These are phyloP conservation scores for Aphelenchoides fujianensis DNA, from an alignment of 1,140 invertebrate species.

Conservation along the genomic window DNA sequence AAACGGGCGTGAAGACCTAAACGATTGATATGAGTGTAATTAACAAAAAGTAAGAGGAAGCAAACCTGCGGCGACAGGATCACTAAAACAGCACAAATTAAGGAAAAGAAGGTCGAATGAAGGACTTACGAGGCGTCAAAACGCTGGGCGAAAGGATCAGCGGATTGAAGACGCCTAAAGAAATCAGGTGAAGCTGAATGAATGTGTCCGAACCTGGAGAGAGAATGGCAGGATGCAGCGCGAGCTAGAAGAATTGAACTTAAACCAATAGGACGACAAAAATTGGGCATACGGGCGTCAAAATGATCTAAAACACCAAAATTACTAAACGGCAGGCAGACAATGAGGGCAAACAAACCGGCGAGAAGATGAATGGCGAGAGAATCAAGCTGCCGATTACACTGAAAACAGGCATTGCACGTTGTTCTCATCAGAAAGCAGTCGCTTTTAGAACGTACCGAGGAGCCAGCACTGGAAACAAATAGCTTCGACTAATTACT, in stretches of 20 bases:
- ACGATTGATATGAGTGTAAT: too few species aligned
- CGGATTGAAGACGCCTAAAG: neutral
- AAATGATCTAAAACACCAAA: neutral
- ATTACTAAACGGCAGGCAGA: neutral
- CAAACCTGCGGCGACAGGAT: too few species aligned
- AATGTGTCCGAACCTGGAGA: neutral
- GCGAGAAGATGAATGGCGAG: slow-evolving; percentile 40
- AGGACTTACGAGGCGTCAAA: too few species aligned
- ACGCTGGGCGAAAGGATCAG: neutral
- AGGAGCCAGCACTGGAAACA: neutral
- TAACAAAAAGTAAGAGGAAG: too few species aligned
- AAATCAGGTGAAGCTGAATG: neutral
- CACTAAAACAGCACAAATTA: too few species aligned
- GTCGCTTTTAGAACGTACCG: neutral
- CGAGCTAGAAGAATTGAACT: neutral
- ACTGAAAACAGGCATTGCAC: neutral
- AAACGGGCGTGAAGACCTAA: neutral
- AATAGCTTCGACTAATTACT: too few species aligned
- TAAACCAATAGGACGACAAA: too few species aligned
- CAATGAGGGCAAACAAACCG: slow-evolving; percentile 40
- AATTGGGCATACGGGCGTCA: slow-evolving; percentile 5
- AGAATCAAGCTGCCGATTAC: slow-evolving; percentile 37
- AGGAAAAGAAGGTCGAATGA: too few species aligned
- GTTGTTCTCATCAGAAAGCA: neutral
- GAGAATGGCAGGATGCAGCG: slow-evolving; percentile 5